Evolutionary conservation across 2,888 invertebrate species (phyloP), one percentile per base, ranked within the genome.

Genomic region (Nysson spinosus): DNA sequence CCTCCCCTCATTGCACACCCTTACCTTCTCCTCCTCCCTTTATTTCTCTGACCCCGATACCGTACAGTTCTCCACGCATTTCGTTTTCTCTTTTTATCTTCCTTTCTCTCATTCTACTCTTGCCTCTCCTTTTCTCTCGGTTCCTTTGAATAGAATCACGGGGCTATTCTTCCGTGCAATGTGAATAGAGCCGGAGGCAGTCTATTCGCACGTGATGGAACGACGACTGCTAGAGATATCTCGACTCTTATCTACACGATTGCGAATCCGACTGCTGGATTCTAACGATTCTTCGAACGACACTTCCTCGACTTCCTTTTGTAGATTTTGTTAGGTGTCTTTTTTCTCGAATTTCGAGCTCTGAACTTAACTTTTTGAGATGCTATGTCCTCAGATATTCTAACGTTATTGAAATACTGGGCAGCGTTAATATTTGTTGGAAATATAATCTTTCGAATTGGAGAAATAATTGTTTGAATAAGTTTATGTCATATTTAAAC

Each of bases 101-200:
- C 35, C 46, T 37, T 20, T 47, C 19, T 32, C 30, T 47, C 50
- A 12, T 37, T 50, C 20, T n/a, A n/a, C n/a, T 35, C 56, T 69
- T 50, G 49, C 56, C 54, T 56, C 60, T 32, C 37, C 42, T 43
- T 49, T 55, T 56, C 58, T 30, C 47, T 58, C 47, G 32, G n/a
- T 11, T 65, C 37, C 70, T 58, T 56, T 85, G 80, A 85, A 85
- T 84, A 81, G 85, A 85, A 84, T 83, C 85, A 83, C 80, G 61
- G 54, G 68, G 79, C 85, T 82, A 85, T 86, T 85, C 84, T 85
- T 84, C 79, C 77, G 72, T 67, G 54, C 58, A 56, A 46, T 42
- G 58, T 80, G 80, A 82, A 81, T 81, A 58, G 77, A 69, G 63
- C 61, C 57, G 52, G 70, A 61, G 73, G 73, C 63, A 67, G 71